Evolutionary conservation across 2,888 invertebrate species (phyloP).

Genomic region (Ormyrus rosae): DNA sequence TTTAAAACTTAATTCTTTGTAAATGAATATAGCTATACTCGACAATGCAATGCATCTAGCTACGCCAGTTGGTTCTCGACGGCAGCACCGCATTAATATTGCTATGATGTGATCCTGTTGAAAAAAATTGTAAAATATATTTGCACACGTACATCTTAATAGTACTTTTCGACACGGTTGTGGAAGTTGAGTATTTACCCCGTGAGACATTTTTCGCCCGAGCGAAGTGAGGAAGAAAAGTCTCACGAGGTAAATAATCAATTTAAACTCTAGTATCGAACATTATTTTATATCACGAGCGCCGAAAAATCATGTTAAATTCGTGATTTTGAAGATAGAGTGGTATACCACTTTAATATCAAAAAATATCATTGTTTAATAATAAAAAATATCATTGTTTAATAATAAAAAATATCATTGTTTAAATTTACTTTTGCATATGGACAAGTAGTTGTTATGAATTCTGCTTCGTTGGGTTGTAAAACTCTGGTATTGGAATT

Average conservation of each 20-base stretch:
- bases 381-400: background rate
- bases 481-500: slow-evolving; percentile 83
- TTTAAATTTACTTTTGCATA: slow-evolving; percentile 82
- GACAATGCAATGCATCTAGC: slow-evolving; percentile 94
- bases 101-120: slow-evolving; percentile 90
- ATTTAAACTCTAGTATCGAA: too few relatives aligned
- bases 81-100: slow-evolving; percentile 90
- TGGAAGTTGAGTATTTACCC: too few relatives aligned
- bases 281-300: too few relatives aligned
- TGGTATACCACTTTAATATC: background rate
- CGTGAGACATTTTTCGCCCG: too few relatives aligned
- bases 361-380: background rate
- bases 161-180: too few relatives aligned
- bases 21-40: slow-evolving; percentile 86
- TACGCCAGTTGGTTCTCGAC: slow-evolving; percentile 90
- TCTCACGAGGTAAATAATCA: too few relatives aligned
- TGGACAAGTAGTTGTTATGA: slow-evolving; percentile 80
- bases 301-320: background rate
- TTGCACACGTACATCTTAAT: background rate
- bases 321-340: background rate
- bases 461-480: slow-evolving; percentile 81
- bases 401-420: background rate
- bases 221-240: too few relatives aligned
- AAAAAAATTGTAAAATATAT: slow-evolving; percentile 47
- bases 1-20: slow-evolving; percentile 81